phyloP scores from a whole-genome alignment of 2,797 vertebrate genomes.

The Sebastes alutus region DNA sequence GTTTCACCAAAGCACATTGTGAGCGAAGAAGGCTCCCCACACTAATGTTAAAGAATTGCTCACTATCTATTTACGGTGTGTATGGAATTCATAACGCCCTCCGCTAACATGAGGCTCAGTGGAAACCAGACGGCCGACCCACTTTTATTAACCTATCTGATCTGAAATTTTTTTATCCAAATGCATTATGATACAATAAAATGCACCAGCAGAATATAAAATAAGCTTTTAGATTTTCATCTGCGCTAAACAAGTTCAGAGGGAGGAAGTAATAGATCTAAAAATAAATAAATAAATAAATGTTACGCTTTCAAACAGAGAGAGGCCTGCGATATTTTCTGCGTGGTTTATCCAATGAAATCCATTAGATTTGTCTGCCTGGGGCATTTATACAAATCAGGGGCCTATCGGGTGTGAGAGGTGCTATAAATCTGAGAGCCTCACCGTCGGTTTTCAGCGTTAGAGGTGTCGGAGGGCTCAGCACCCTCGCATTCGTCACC shows the following conservation, averaged over 20 bases:
- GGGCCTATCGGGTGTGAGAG: neutral
- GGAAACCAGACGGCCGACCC: neutral
- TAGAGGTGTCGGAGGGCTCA: constrained; percentile 95
- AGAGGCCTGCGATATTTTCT: neutral
- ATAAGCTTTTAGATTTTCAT: constrained; percentile 36
- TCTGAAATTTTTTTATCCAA: constrained; percentile 9
- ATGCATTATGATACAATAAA: constrained; percentile 16
- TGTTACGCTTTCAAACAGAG: constrained; percentile 1
- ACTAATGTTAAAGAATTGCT: constrained; percentile 75
- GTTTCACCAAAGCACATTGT: constrained; percentile 72
- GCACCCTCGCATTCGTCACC: constrained; percentile 91
- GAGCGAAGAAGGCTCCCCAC: constrained; percentile 66
- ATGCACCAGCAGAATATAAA: constrained; percentile 30
- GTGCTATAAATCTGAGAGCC: constrained; percentile 46
- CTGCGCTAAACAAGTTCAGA: constrained; percentile 15
- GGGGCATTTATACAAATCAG: constrained; percentile 19
- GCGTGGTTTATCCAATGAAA: constrained; percentile 9
- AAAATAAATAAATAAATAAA: neutral
- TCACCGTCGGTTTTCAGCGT: constrained; percentile 94
- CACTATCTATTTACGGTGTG: constrained; percentile 66
- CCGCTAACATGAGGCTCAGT: constrained; percentile 19
- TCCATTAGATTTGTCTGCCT: constrained; percentile 3
- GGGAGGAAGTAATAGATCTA: neutral
- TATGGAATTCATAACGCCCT: constrained; percentile 61
- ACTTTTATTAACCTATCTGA: constrained; percentile 43